Evolutionary conservation across 2,113 vertebrate species (phyloP).

Genomic region (Melanocharis versteri): DNA sequence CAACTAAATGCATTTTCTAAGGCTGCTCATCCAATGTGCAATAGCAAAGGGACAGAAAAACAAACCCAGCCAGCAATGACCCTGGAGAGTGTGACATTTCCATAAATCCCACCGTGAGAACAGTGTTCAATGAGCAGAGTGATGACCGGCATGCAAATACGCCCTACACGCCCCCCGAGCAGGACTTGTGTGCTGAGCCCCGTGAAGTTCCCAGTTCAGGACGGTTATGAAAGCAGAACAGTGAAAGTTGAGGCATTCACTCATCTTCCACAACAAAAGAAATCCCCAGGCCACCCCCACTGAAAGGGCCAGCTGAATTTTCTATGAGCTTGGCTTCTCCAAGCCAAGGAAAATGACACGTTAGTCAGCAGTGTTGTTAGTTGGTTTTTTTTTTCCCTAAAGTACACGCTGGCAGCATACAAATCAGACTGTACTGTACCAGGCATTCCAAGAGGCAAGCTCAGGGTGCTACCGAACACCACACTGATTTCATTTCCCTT

Average conservation of each 20-base stretch:
- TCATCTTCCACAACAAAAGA: background rate
- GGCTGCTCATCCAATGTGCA: background rate
- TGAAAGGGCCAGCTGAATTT: background rate
- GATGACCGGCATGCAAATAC: background rate
- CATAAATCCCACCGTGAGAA: background rate
- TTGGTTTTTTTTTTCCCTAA: background rate
- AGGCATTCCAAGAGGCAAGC: background rate
- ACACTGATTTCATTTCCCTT: rapidly evolving
- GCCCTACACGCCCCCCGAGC: background rate
- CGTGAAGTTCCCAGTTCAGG: background rate
- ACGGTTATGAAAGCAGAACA: background rate
- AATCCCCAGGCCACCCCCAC: background rate
- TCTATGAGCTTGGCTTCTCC: background rate
- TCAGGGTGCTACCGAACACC: background rate
- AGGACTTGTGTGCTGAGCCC: background rate
- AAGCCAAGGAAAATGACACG: background rate
- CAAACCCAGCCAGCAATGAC: background rate
- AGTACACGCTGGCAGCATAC: background rate
- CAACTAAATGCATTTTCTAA: background rate
- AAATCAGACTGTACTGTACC: background rate
- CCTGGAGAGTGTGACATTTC: background rate
- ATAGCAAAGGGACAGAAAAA: background rate
- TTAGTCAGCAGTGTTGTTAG: background rate
- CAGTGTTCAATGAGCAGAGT: background rate
- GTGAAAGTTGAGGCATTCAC: background rate